Evolutionary conservation across 2,888 invertebrate species (phyloP), one percentile per base, ranked within the genome.

Genomic region (Lasioglossum villosulum): DNA sequence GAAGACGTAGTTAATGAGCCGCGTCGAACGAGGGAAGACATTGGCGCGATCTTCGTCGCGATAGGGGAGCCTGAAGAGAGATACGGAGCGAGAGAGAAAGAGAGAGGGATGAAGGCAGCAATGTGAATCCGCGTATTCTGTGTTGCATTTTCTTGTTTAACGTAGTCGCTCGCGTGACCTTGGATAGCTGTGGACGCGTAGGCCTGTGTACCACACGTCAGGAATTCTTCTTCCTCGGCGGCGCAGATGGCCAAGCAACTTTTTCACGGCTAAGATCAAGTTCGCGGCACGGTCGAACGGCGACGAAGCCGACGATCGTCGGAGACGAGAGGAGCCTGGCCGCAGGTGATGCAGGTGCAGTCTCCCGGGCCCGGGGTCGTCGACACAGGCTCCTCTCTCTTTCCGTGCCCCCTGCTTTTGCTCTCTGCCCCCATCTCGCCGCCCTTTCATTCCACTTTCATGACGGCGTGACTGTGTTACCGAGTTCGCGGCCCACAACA

Each of bases 341-440:
- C 75, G 81, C 89, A 83, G 87, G 85, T 89, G 91, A 89, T 85
- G 88, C 93, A 92, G 92, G 90, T 91, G 91, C 89, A 86, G 84
- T 86, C 84, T 80, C 77, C 37, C 82, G 86, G 89, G 88, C 84
- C 85, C 84, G 88, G 78, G 92, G 90, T 90, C 88, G 77, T 86
- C 88, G 89, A 86, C 91, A 88, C 82, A 27, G 19, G 30, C 4
- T 52, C 68, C 77, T 77, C 77, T 70, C 77, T 76, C 76, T 66
- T 76, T 45, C 76, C 45, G 66, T 63, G 73, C 76, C 68, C 56
- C 79, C 70, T 59, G 68, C 82, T 23, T 23, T 63, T 30, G 30
- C 27, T 16, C 75, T 63, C 77, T 68, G 52, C 66, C 68, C 74
- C 72, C 39, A 80, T 78, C 78, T 14, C 2, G 23, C 82, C 16